These are phyloP conservation scores for Agapostemon virescens DNA, from an alignment of 2,888 invertebrate species.

Conservation along the genomic window DNA sequence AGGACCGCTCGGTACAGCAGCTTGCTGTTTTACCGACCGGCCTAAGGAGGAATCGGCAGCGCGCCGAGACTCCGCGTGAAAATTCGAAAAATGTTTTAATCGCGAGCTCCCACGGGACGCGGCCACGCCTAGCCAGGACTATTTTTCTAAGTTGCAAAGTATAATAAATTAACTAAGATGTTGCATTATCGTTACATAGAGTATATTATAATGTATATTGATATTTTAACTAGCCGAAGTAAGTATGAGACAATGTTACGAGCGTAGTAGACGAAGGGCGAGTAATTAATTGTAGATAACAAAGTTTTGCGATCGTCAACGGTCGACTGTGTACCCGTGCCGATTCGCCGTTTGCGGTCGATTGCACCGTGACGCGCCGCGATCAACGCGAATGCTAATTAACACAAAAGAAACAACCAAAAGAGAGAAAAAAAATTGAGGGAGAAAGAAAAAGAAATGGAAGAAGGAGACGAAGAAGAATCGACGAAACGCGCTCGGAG, in stretches of 20 bases:
- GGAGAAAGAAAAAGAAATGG: neutral
- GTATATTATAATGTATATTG: conserved; percentile 77
- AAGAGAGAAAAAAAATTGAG: neutral
- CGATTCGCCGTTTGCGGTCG: conserved; percentile 62
- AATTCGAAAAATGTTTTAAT: conserved; percentile 28
- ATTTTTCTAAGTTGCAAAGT: conserved; percentile 80
- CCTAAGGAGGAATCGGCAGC: neutral
- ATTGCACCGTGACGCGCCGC: conserved; percentile 46
- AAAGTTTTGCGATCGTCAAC: conserved; percentile 34
- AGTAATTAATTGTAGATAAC: conserved; percentile 42
- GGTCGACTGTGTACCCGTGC: conserved; percentile 28
- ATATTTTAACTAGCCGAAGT: conserved; percentile 78
- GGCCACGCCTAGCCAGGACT: conserved; percentile 76
- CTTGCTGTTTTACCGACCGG: neutral
- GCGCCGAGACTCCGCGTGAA: neutral
- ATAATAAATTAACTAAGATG: conserved; percentile 78
- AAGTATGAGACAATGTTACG: conserved; percentile 74
- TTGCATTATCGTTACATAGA: conserved; percentile 80
- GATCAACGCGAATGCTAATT: conserved; percentile 38
- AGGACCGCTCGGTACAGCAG: neutral
- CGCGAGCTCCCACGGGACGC: conserved; percentile 68
- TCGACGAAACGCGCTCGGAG: conserved; percentile 20
- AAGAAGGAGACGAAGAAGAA: conserved; percentile 1
- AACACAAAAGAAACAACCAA: conserved; percentile 6
- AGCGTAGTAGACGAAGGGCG: conserved; percentile 64